Conservation (phyloP, 2,113 vertebrate genomes). For the Dunckerocampus dactyliophorus region DNA sequence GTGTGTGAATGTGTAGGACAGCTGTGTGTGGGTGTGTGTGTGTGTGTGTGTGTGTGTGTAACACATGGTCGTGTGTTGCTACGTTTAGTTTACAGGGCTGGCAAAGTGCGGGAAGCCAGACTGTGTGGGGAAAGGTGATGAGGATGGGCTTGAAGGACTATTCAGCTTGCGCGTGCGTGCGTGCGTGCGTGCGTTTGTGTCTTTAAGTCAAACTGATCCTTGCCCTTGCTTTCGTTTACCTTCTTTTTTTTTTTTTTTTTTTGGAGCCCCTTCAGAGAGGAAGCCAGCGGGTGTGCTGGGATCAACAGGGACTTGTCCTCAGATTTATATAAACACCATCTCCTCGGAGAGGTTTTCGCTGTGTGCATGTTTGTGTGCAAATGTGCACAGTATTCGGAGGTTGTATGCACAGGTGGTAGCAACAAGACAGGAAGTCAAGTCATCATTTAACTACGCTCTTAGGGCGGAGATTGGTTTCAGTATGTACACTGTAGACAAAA, state of each 20-base stretch:
- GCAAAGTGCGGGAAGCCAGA: conserved; percentile 58
- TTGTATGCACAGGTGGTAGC: conserved; percentile 53
- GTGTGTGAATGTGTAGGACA: conserved; percentile 2
- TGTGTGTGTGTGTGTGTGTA: conserved; percentile 19
- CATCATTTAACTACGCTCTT: conserved; percentile 28
- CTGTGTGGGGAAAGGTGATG: conserved; percentile 60
- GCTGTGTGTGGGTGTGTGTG: conserved; percentile 19
- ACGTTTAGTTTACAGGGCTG: conserved; percentile 59
- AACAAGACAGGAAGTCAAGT: conserved; percentile 27
- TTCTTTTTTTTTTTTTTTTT: no score
- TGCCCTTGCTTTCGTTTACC: conserved; percentile 58
- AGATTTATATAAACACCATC: conserved; percentile 47
- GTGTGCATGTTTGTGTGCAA: conserved; percentile 24
- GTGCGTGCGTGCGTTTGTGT: conserved; percentile 8
- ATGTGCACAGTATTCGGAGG: conserved; percentile 13
- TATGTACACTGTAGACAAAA: conserved; percentile 6
- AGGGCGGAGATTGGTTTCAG: conserved; percentile 34
- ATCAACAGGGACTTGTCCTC: conserved; percentile 50
- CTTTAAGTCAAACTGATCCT: conserved; percentile 42
- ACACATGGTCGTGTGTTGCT: conserved; percentile 37
- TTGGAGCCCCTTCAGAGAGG: conserved; percentile 46
- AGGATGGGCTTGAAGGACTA: conserved; percentile 30
- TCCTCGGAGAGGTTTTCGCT: conserved; percentile 27
- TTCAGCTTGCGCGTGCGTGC: conserved; percentile 9
- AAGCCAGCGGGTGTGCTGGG: conserved; percentile 52